Evolutionary conservation across 2,113 vertebrate species (phyloP), one percentile per base, ranked within the genome.

Genomic region (Grantiella picta): DNA sequence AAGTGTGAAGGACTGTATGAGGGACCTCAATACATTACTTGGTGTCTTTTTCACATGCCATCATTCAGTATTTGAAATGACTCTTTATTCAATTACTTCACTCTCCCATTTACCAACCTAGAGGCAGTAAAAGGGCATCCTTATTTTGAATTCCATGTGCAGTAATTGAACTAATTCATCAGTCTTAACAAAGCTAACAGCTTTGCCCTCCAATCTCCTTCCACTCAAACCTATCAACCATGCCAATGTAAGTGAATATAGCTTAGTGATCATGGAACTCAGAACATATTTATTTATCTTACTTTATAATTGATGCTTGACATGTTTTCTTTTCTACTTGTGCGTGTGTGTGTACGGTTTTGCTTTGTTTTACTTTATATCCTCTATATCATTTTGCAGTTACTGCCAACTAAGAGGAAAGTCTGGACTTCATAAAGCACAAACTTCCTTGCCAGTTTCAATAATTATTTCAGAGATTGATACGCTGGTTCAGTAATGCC

Each of bases 121-220:
- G 71, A 72, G 64, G 59, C 23, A 93, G 60, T 78, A 81, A 93
- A 84, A 89, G 25, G 11, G 17, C n/a, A 75, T 56, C 1, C 4
- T 20, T 40, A 49, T 47, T 84, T 54, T 60, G 22, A 91, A 91
- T 72, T 85, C 70, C 45, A 72, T 64, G 31, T 72, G 35, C 65
- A 82, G n/a, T 89, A 94, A 89, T 23, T 82, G 78, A 87, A 82
- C 40, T 75, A 89, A 87, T 89, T 91, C 19, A 75, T 86, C 87
- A 85, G 49, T 69, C 63, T 60, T 91, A 93, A 94, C 38, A 94
- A 95, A 76, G 71, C 64, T 31, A 85, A 56, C 35, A 85, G 53
- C 16, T 85, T 71, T 88, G 57, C 79, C 61, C 49, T 92, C 71
- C 75, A 60, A 5, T 28, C 35, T 84, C 61, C 52, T 76, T 92